These are phyloP conservation scores for Neodontobutis hainanensis DNA, from an alignment of 2,113 vertebrate species.

Conservation along the genomic window DNA sequence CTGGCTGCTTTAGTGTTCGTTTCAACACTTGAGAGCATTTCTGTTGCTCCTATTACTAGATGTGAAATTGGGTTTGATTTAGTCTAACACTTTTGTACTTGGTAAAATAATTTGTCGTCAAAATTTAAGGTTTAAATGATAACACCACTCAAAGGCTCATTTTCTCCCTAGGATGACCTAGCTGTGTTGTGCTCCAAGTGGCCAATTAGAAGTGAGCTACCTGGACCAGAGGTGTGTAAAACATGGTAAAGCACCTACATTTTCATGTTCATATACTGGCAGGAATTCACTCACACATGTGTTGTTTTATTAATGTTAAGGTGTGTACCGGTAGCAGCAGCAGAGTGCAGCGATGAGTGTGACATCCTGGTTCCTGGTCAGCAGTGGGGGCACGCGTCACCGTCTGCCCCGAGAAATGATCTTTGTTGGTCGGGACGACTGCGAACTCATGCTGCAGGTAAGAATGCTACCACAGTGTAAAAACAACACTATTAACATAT, in stretches of 20 bases:
- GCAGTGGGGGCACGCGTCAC: constrained; percentile 96
- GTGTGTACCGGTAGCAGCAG: constrained; percentile 38
- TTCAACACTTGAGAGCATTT: constrained; percentile 34
- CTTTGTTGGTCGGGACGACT: constrained; percentile 98
- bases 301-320: constrained; percentile 19
- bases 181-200: constrained; percentile 74
- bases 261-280: not conserved
- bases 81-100: too few relatives aligned
- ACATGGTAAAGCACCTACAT: not conserved
- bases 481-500: not conserved
- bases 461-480: constrained; percentile 27
- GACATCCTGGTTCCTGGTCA: constrained; percentile 99
- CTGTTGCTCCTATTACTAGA: not conserved
- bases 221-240: constrained; percentile 62
- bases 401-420: constrained; percentile 98
- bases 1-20: constrained; percentile 32
- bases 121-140: too few relatives aligned
- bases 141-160: not conserved
- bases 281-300: not conserved
- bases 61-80: too few relatives aligned
- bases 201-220: constrained; percentile 70
- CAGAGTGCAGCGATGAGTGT: constrained; percentile 90
- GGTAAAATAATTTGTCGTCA: too few relatives aligned
- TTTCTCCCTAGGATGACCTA: constrained; percentile 87
- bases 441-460: constrained; percentile 99